Evolutionary conservation across 2,888 invertebrate species (phyloP), one percentile per base, ranked within the genome.

Genomic region (Carpatolechia fugitivella): DNA sequence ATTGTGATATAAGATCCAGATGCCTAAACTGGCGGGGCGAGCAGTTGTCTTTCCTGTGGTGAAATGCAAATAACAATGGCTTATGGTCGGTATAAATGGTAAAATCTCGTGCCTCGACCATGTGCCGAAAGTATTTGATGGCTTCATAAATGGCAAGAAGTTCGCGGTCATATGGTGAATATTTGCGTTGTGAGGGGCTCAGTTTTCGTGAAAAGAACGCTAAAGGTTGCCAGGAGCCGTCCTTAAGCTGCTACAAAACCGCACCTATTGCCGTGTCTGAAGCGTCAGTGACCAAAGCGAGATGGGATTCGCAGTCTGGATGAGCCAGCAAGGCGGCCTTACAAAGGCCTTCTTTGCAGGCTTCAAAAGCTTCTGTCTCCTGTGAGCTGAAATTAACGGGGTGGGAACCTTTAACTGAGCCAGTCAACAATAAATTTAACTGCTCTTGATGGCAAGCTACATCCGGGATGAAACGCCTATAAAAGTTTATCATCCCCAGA

Each of bases 191-290:
- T 0, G 75, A 55, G 4, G 65, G 54, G 18, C 56, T 66, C 0
- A 82, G 59, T 38, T 76, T 78, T 40, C 60, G 62, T 1, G 77
- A 79, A 54, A 74, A 81, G 52, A 80, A 83, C 0, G 72, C 73
- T 2, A 82, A 52, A 0, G 80, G 80, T 59, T 79, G 60, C 70
- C 74, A 71, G 0, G 54, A 14, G 10, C 60, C 51, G 4, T 63
- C 46, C 3, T 60, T 49, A 0, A 53, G 33, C 59, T 80, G 78
- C 52, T 81, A 72, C n/a, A 83, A 44, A 0, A 65, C 68, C 0
- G 72, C 76, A 1, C 78, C 80, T 5, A 78, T 63, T 3, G 76
- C 68, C 1, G 46, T 55, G 47, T 75, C 69, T 0, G 78, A 80
- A 4, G 80, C 80, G 56, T 80, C 76, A 0, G 62, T 63, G 0